Percentiles rank a stretch among this genome's conserved stretches.
Conservation (phyloP, 2,797 vertebrate species). For the Pangasius mekongensis region DNA sequence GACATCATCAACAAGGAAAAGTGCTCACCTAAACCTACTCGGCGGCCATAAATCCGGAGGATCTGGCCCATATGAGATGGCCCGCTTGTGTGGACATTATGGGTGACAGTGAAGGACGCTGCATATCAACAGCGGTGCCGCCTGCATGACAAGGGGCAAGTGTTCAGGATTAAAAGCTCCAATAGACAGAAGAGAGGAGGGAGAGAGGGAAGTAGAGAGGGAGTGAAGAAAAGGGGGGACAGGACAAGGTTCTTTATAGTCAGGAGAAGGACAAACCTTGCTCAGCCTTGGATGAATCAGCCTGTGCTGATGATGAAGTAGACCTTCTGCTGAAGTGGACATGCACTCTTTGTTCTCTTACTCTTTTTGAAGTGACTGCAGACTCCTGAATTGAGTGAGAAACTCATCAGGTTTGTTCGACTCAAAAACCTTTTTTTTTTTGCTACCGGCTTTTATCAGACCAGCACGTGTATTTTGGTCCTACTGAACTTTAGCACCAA, state of each 20-base stretch:
- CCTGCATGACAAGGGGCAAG: conserved; percentile 50
- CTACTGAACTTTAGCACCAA: neutral
- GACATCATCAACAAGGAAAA: conserved; percentile 72
- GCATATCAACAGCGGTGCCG: conserved; percentile 72
- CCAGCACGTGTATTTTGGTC: neutral
- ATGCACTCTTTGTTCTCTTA: neutral
- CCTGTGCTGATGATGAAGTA: conserved; percentile 18
- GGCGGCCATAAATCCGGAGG: conserved; percentile 76
- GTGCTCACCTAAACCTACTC: conserved; percentile 70
- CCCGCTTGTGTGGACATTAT: conserved; percentile 72
- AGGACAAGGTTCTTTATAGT: conserved; percentile 42
- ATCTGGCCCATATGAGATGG: conserved; percentile 61
- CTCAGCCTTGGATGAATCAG: conserved; percentile 17
- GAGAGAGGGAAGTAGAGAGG: neutral
- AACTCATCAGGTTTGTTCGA: neutral
- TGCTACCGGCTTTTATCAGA: neutral
- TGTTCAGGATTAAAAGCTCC: conserved; percentile 59
- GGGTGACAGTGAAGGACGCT: conserved; percentile 77
- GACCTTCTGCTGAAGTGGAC: conserved; percentile 12
- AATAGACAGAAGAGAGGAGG: conserved; percentile 35
- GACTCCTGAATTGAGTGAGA: neutral
- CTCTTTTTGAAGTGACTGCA: neutral
- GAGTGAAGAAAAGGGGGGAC: neutral
- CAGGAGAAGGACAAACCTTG: conserved; percentile 59
- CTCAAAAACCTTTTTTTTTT: neutral